phyloP scores from a whole-genome alignment of 1,140 invertebrate genomes.

The Orius insidiosus region DNA sequence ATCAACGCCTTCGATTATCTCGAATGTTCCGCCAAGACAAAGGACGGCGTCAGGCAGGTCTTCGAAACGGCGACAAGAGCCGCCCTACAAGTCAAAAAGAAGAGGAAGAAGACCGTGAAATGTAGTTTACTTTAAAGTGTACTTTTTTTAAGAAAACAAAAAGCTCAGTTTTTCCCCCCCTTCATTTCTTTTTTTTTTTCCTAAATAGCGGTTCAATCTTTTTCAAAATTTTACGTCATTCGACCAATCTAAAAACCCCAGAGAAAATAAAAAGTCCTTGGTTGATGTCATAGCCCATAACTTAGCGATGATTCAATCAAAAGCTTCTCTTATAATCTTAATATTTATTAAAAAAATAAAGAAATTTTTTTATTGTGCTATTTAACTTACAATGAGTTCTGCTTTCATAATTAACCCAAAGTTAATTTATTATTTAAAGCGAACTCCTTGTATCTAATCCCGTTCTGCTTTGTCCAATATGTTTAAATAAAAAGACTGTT shows the following conservation, averaged over 20 bases:
- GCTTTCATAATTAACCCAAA: too few species aligned
- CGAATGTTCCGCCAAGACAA: constrained; percentile 98
- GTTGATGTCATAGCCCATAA: constrained; percentile 3
- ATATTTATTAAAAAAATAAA: too few species aligned
- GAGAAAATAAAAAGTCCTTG: neutral
- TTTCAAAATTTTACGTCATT: neutral
- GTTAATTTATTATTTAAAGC: too few species aligned
- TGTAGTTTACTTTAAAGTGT: constrained; percentile 10
- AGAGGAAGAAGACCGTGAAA: constrained; percentile 8
- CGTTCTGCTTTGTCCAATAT: too few species aligned
- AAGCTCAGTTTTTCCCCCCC: neutral
- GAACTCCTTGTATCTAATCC: too few species aligned
- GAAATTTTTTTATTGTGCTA: too few species aligned
- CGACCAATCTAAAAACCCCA: too few species aligned
- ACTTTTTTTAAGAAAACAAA: neutral
- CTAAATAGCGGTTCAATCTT: constrained; percentile 1
- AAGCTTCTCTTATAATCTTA: too few species aligned
- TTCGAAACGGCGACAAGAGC: constrained; percentile 98
- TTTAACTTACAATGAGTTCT: too few species aligned
- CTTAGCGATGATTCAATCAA: constrained; percentile 1
- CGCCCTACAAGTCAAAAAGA: constrained; percentile 66
- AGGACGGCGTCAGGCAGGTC: constrained; percentile 96
- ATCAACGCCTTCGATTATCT: constrained; percentile 98
- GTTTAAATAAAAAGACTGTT: too few species aligned
- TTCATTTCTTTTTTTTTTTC: neutral